phyloP scores from a whole-genome alignment of 2,888 invertebrate genomes.

The Spatulosminthurus flaviceps region DNA sequence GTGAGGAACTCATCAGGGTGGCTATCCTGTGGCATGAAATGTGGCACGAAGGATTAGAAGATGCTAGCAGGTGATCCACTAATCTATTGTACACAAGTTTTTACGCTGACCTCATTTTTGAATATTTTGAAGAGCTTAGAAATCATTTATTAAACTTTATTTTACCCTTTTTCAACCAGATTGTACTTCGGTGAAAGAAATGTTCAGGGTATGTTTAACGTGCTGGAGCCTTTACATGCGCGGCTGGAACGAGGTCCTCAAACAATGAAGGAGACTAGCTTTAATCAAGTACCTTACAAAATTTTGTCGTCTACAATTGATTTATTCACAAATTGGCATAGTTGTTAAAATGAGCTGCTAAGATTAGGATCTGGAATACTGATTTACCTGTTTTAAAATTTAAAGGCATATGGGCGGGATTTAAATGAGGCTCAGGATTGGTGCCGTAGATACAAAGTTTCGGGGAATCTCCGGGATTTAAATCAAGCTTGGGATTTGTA shows the following conservation, averaged over 20 bases:
- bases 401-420: conserved; percentile 88
- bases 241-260: conserved; percentile 94
- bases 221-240: conserved; percentile 91
- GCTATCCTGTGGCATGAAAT: conserved; percentile 99
- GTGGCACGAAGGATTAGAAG: conserved; percentile 93
- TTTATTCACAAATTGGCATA: neutral
- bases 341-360: neutral
- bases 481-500: conserved; percentile 99
- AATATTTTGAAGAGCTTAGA: no score
- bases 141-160: conserved; percentile 11
- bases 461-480: conserved; percentile 87
- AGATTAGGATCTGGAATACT: no score
- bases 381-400: no score
- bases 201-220: conserved; percentile 95
- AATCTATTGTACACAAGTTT: neutral
- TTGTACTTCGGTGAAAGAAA: conserved; percentile 97
- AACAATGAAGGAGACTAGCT: conserved; percentile 96
- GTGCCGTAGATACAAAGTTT: conserved; percentile 88
- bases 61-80: conserved; percentile 46
- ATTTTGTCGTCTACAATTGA: neutral
- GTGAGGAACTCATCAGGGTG: conserved; percentile 95
- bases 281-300: conserved; percentile 75
- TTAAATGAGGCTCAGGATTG: conserved; percentile 93
- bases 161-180: no score
- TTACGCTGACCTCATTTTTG: no score